Evolutionary conservation across 2,113 vertebrate species (phyloP).

Genomic region (Oreochromis spilurus): DNA sequence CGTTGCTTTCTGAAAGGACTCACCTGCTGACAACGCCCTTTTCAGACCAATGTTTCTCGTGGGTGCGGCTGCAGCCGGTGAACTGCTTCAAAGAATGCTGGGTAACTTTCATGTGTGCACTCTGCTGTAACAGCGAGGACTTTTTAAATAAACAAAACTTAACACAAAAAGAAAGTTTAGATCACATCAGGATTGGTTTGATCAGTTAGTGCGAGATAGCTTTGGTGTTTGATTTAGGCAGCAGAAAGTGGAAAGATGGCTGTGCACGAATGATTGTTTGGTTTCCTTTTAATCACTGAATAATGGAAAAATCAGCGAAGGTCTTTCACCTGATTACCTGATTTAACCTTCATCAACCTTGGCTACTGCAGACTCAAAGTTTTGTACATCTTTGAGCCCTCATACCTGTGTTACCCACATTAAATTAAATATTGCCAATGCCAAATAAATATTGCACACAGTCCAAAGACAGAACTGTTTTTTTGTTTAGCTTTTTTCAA

Average conservation of each 20-base stretch:
- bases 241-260: background rate
- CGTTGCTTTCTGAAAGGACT: background rate
- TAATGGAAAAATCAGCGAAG: background rate
- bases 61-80: background rate
- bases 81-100: background rate
- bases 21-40: constrained; percentile 8
- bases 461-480: background rate
- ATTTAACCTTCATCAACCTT: background rate
- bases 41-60: background rate
- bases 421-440: background rate
- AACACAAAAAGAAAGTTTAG: background rate
- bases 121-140: background rate
- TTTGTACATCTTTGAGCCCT: background rate
- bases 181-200: rapidly evolving
- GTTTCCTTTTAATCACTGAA: background rate
- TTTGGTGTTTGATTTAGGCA: background rate
- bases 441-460: background rate
- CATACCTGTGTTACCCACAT: background rate
- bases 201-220: background rate
- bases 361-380: background rate
- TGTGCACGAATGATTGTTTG: background rate
- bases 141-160: background rate
- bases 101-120: background rate
- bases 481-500: background rate
- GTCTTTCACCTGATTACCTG: background rate